Evolutionary conservation across 2,888 invertebrate genomes (phyloP).

Genomic region (Lucinisca nassula): DNA sequence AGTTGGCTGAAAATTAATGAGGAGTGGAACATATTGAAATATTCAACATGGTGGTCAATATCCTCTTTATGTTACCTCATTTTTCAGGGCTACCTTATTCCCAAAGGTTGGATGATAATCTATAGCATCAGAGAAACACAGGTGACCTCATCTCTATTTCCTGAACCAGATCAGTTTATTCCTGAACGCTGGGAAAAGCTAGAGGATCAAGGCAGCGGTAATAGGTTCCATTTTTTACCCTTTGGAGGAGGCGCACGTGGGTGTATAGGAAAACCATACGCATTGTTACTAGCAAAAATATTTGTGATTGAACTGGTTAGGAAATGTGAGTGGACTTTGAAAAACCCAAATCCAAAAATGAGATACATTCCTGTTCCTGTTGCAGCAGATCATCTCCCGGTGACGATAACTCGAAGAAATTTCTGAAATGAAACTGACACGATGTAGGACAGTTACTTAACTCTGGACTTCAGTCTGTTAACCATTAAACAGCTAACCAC

Average conservation of each 20-base stretch:
- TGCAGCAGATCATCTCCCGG: slow-evolving; percentile 63
- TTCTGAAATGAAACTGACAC: too few relatives aligned
- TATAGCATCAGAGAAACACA: slow-evolving; percentile 72
- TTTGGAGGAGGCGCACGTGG: slow-evolving; percentile 65
- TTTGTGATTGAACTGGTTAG: slow-evolving; percentile 67
- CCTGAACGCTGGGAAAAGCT: slow-evolving; percentile 67
- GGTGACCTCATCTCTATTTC: slow-evolving; percentile 56
- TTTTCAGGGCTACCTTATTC: slow-evolving; percentile 71
- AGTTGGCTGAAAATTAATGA: too few relatives aligned
- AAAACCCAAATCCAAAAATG: slow-evolving; percentile 58
- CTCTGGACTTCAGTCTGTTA: too few relatives aligned
- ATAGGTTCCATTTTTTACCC: slow-evolving; percentile 59
- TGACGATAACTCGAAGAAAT: not conserved
- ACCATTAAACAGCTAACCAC: too few relatives aligned
- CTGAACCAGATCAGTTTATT: slow-evolving; percentile 49
- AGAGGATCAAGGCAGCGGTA: not conserved
- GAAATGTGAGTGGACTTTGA: slow-evolving; percentile 63
- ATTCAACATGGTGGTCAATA: too few relatives aligned
- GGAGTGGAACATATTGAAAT: too few relatives aligned
- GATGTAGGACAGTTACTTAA: too few relatives aligned
- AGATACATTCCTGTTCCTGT: slow-evolving; percentile 64
- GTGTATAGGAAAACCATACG: slow-evolving; percentile 67
- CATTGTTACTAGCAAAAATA: slow-evolving; percentile 56
- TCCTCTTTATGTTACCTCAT: too few relatives aligned
- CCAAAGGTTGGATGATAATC: slow-evolving; percentile 68